Conservation (phyloP, 2,888 invertebrate species). For the Danaus chrysippus region DNA sequence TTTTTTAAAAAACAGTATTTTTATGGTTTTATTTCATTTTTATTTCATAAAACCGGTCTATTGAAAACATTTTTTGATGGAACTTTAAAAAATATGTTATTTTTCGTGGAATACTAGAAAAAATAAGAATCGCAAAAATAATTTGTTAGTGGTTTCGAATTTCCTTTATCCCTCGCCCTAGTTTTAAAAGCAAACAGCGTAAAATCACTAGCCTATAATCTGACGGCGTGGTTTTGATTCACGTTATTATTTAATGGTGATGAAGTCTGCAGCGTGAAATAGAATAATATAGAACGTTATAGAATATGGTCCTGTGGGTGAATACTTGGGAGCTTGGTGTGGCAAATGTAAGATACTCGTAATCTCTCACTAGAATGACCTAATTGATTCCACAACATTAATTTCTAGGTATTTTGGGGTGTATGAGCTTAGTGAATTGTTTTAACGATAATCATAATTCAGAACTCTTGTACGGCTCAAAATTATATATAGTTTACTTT, state of each 20-base stretch:
- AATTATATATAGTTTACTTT: too few relatives aligned
- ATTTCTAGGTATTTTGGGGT: neutral
- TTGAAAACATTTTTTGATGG: too few relatives aligned
- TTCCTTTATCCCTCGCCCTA: slow-evolving; percentile 11
- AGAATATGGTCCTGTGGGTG: slow-evolving; percentile 47
- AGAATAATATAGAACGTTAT: slow-evolving; percentile 48
- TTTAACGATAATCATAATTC: neutral
- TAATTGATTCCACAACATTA: neutral
- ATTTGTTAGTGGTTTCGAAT: slow-evolving; percentile 1
- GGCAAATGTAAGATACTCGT: slow-evolving; percentile 9
- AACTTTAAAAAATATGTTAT: too few relatives aligned
- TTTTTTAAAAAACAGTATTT: neutral
- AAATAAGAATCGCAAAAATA: neutral
- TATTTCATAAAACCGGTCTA: neutral
- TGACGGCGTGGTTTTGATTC: slow-evolving; percentile 36
- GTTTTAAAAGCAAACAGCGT: slow-evolving; percentile 22
- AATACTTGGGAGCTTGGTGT: slow-evolving; percentile 43
- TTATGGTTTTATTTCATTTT: neutral
- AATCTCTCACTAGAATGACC: slow-evolving; percentile 7
- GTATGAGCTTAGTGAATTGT: neutral
- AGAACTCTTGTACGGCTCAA: too few relatives aligned
- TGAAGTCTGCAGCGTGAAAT: slow-evolving; percentile 71
- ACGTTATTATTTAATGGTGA: slow-evolving; percentile 69
- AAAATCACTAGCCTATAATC: slow-evolving; percentile 24
- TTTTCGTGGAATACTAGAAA: too few relatives aligned